These are phyloP conservation scores for Glomeris marginata DNA, from an alignment of 2,888 invertebrate species.

Conservation along the genomic window DNA sequence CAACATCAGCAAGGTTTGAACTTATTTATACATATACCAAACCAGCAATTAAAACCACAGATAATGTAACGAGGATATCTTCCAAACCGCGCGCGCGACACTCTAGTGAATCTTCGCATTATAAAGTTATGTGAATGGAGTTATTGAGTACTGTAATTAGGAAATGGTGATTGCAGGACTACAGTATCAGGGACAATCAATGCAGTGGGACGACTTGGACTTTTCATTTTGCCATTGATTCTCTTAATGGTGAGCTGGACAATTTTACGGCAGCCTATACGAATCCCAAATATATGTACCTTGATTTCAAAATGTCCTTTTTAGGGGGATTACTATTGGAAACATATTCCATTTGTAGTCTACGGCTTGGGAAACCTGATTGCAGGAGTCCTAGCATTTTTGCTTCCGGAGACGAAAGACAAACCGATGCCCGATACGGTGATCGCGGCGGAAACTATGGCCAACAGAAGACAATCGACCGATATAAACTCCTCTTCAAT, in stretches of 20 bases:
- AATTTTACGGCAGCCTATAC: background rate
- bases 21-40: too few relatives aligned
- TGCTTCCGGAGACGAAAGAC: conserved; percentile 15
- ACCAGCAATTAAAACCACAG: too few relatives aligned
- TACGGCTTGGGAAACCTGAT: conserved; percentile 10
- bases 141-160: too few relatives aligned
- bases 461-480: too few relatives aligned
- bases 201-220: background rate
- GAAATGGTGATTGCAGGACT: too few relatives aligned
- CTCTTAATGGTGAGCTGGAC: background rate
- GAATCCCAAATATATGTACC: background rate
- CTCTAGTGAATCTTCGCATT: too few relatives aligned
- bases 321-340: conserved; percentile 11
- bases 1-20: too few relatives aligned
- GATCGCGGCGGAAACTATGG: too few relatives aligned
- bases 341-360: conserved; percentile 8
- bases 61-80: too few relatives aligned
- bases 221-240: background rate
- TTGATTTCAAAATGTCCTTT: background rate
- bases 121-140: too few relatives aligned
- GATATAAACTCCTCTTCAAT: too few relatives aligned
- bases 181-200: background rate
- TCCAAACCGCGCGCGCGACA: too few relatives aligned
- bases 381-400: conserved; percentile 3
- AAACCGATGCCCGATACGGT: conserved; percentile 14